Evolutionary conservation across 1,140 invertebrate species (phyloP).

Genomic region (Sminthurinus signatus): DNA sequence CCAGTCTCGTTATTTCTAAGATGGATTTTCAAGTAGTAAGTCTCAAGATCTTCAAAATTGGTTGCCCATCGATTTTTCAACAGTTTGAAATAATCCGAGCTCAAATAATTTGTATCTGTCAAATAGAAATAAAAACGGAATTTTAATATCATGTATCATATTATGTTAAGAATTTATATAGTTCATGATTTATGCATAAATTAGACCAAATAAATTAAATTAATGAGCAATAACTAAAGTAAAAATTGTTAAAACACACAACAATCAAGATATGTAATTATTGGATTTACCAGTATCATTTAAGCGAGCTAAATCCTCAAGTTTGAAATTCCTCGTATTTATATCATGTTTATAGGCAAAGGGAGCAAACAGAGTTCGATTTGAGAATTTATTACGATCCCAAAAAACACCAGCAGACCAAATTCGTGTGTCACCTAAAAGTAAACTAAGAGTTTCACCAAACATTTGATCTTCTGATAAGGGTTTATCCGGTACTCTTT

Average conservation of each 20-base stretch:
- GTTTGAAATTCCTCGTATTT: constrained; percentile 73
- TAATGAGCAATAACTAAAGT: too few relatives aligned
- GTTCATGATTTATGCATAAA: constrained; percentile 27
- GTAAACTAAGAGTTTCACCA: constrained; percentile 80
- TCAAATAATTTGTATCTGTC: constrained; percentile 69
- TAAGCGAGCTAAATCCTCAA: constrained; percentile 78
- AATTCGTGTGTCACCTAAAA: constrained; percentile 84
- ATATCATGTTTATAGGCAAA: constrained; percentile 82
- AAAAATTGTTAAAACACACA: not conserved
- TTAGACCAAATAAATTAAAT: too few relatives aligned
- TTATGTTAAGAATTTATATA: too few relatives aligned
- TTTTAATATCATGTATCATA: too few relatives aligned
- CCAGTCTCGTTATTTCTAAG: constrained; percentile 83
- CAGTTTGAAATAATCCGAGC: constrained; percentile 76
- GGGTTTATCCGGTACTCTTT: constrained; percentile 74
- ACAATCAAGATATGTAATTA: constrained; percentile 12
- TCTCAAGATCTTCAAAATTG: constrained; percentile 85
- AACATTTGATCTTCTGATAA: constrained; percentile 92
- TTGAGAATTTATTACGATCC: constrained; percentile 92
- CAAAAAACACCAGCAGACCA: constrained; percentile 89
- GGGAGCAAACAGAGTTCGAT: constrained; percentile 86
- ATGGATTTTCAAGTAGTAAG: constrained; percentile 86
- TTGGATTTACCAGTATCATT: constrained; percentile 59
- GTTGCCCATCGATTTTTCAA: constrained; percentile 89
- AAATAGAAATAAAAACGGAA: constrained; percentile 30